Percentiles rank a stretch among this genome's conserved stretches.
These are phyloP conservation scores for Platerodrilus igneus DNA, from an alignment of 2,888 invertebrate species.

Conservation along the genomic window DNA sequence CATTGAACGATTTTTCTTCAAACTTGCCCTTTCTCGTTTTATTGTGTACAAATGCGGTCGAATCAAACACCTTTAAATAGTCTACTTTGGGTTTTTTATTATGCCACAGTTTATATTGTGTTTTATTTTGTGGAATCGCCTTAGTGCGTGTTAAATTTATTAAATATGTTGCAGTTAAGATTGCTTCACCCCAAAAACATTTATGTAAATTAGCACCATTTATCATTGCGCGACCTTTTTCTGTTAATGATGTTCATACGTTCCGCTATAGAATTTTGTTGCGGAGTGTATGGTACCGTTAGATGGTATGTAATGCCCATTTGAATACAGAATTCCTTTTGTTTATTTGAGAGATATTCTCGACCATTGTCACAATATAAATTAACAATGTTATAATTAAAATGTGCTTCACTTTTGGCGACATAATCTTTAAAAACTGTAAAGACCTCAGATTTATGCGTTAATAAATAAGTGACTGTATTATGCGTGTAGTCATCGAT, in stretches of 20 bases:
- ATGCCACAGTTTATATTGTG: constrained; percentile 32
- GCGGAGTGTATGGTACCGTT: constrained; percentile 16
- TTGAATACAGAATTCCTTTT: constrained; percentile 16
- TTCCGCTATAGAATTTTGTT: constrained; percentile 17
- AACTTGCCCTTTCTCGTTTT: constrained; percentile 36
- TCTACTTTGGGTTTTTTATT: constrained; percentile 35
- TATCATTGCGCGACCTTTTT: constrained; percentile 11
- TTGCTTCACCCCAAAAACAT: constrained; percentile 12
- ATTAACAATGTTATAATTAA: too few relatives aligned
- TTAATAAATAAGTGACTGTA: neutral
- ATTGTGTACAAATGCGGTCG: constrained; percentile 36
- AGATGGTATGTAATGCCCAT: constrained; percentile 20
- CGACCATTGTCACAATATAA: constrained; percentile 17
- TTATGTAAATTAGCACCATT: constrained; percentile 30
- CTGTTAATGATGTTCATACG: constrained; percentile 15
- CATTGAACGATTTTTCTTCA: constrained; percentile 39
- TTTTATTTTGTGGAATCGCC: constrained; percentile 16
- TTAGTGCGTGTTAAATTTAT: constrained; percentile 33
- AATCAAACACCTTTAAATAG: constrained; percentile 37
- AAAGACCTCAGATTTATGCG: constrained; percentile 12
- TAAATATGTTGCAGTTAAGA: constrained; percentile 20
- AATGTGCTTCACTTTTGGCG: constrained; percentile 7
- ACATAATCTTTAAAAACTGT: constrained; percentile 20
- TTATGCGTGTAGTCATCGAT: too few relatives aligned
- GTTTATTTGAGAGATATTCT: constrained; percentile 9